These are phyloP conservation scores for Scytalopus superciliaris DNA, from an alignment of 2,113 vertebrate species.

Conservation along the genomic window DNA sequence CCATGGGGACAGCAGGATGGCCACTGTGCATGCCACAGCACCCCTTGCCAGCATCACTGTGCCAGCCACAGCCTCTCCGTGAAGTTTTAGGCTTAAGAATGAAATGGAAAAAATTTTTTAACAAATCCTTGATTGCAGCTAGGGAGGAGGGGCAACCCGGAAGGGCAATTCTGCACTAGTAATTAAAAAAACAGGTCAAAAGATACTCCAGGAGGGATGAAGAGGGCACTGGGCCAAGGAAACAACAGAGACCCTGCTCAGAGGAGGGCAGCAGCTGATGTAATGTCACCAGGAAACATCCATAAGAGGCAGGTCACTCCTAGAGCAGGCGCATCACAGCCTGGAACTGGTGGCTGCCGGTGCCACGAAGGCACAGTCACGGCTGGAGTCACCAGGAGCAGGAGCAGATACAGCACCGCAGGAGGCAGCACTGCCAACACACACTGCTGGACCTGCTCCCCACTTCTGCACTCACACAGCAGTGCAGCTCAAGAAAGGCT, in stretches of 20 bases:
- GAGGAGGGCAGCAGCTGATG: not conserved
- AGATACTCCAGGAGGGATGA: not conserved
- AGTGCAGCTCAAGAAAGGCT: not conserved
- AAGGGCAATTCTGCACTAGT: not conserved
- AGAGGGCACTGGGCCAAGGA: not conserved
- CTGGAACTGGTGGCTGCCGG: not conserved
- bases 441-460: not conserved
- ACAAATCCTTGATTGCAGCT: not conserved
- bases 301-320: not conserved
- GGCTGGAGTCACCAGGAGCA: accelerated
- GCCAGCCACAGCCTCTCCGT: not conserved
- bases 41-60: not conserved
- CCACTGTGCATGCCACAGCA: accelerated
- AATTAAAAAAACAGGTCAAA: not conserved
- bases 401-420: not conserved
- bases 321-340: not conserved
- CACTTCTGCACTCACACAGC: not conserved
- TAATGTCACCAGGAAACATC: not conserved
- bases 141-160: not conserved
- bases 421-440: accelerated
- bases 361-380: not conserved
- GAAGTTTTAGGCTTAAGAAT: not conserved
- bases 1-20: not conserved
- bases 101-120: not conserved
- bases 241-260: not conserved